A percentile compares a stretch with the other conserved stretches of the same genome.
Conservation (phyloP, 2,113 vertebrate genomes). For the Cygnus atratus region DNA sequence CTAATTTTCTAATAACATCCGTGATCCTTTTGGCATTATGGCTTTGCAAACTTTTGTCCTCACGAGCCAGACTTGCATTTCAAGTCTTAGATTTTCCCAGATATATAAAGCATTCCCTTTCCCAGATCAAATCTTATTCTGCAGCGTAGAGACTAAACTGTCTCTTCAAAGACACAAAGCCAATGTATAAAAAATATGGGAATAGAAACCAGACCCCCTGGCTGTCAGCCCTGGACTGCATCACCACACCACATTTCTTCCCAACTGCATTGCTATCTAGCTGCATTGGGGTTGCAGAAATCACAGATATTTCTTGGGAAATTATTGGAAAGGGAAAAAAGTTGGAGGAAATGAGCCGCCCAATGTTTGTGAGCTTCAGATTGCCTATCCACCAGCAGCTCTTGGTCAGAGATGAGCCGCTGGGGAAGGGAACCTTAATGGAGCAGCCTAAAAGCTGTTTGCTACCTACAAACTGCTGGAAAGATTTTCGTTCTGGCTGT, state of each 20-base stretch:
- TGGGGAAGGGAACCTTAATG: background rate
- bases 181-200: background rate
- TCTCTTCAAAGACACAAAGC: background rate
- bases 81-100: background rate
- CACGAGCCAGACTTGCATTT: background rate
- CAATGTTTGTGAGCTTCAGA: background rate
- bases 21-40: background rate
- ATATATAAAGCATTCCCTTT: background rate
- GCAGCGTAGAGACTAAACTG: background rate
- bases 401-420: background rate
- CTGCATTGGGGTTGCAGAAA: fast-evolving
- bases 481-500: background rate
- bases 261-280: background rate
- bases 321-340: background rate
- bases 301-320: background rate
- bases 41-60: background rate
- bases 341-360: background rate
- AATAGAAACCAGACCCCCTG: background rate
- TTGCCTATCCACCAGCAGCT: background rate
- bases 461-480: background rate
- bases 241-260: background rate
- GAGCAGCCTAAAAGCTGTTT: background rate
- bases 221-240: background rate
- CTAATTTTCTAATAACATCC: background rate
- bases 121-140: background rate